Conservation (phyloP, 2,888 invertebrate species). For the Anagyrus pseudococci region DNA sequence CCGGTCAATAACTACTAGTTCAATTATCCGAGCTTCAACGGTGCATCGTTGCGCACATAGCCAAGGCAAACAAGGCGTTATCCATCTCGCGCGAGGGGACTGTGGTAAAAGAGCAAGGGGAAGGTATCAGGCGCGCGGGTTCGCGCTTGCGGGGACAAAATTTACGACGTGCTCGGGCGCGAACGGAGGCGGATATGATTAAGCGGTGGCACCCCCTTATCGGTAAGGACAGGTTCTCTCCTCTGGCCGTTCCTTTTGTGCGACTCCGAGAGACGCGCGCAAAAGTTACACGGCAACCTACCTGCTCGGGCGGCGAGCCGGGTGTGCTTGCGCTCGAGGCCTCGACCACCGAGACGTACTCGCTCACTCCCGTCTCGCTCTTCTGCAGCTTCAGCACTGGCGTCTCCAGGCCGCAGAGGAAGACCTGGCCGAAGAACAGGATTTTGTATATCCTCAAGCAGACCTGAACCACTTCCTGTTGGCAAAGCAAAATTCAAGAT, state of each 20-base stretch:
- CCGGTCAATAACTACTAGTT: too few species aligned
- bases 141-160: not conserved
- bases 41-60: too few species aligned
- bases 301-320: conserved; percentile 65
- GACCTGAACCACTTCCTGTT: conserved; percentile 77
- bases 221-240: too few species aligned
- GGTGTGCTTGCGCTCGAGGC: conserved; percentile 64
- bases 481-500: too few species aligned
- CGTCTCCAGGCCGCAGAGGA: conserved; percentile 85
- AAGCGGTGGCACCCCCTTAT: conserved; percentile 8
- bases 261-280: not conserved
- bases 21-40: too few species aligned
- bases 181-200: conserved; percentile 1
- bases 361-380: conserved; percentile 68
- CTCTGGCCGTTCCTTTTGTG: too few species aligned
- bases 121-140: not conserved
- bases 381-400: conserved; percentile 80
- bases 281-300: conserved; percentile 48
- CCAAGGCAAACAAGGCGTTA: too few species aligned
- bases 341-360: conserved; percentile 77
- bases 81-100: too few species aligned
- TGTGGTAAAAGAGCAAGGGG: too few species aligned
- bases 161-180: not conserved
- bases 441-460: conserved; percentile 76
- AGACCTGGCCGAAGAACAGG: conserved; percentile 83